Conservation (phyloP, 64 coral and sea anemone species). For the Dendronephthya gigantea region DNA sequence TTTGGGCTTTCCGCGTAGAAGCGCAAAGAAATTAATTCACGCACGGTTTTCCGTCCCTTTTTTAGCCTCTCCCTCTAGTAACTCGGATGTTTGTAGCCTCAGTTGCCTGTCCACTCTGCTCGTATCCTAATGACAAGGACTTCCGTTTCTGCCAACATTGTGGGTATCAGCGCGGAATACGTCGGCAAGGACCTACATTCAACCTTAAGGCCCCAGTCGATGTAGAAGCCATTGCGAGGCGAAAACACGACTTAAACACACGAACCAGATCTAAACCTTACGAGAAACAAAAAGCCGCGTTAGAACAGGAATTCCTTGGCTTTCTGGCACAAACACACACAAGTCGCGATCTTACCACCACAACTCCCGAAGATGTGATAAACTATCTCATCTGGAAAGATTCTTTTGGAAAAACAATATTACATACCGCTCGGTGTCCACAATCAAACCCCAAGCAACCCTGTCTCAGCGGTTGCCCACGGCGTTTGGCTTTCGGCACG, state of each 20-base stretch:
- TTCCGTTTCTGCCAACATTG: slow-evolving; percentile 38
- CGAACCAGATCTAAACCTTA: slow-evolving; percentile 7
- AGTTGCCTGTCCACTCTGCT: slow-evolving; percentile 15
- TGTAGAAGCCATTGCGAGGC: neutral
- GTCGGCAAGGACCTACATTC: neutral
- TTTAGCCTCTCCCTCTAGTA: slow-evolving; percentile 11
- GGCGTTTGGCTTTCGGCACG: slow-evolving; percentile 8
- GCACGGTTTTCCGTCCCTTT: neutral
- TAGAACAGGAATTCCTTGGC: slow-evolving; percentile 13
- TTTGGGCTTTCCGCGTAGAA: slow-evolving; percentile 26
- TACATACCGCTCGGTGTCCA: slow-evolving; percentile 12
- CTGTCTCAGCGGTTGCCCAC: slow-evolving; percentile 17
- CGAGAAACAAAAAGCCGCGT: slow-evolving; percentile 32
- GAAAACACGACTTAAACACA: neutral
- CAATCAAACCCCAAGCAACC: neutral
- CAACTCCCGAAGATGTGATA: slow-evolving; percentile 23
- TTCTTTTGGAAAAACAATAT: slow-evolving; percentile 12
- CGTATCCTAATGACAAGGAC: slow-evolving; percentile 13
- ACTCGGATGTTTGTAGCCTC: slow-evolving; percentile 24
- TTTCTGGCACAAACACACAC: too few species aligned
- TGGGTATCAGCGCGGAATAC: slow-evolving; percentile 5
- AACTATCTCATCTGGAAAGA: slow-evolving; percentile 48
- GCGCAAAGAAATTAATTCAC: neutral
- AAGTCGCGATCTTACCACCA: too few species aligned
- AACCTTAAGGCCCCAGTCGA: neutral